Percentiles rank a stretch among this genome's conserved stretches.
Conservation (phyloP, 2,113 vertebrate genomes). For the Fukomys damarensis region DNA sequence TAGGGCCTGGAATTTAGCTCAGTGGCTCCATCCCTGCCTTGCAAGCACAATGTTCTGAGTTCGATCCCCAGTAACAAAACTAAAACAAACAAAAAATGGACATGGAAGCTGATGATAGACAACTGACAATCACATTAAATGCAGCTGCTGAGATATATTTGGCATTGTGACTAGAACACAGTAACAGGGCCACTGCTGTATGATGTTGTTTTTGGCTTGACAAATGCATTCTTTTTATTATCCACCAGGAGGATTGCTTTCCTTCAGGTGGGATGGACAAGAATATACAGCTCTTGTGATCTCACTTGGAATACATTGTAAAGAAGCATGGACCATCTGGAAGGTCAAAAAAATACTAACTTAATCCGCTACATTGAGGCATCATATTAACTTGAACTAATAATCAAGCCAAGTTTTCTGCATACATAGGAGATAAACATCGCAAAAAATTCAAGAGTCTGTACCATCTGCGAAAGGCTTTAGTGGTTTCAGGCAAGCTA, state of each 20-base stretch:
- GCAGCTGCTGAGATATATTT: background rate
- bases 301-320: background rate
- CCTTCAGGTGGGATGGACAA: background rate
- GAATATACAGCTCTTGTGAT: background rate
- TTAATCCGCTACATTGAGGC: background rate
- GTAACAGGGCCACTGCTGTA: background rate
- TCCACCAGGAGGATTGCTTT: background rate
- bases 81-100: background rate
- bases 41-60: too few relatives aligned
- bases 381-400: background rate
- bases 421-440: background rate
- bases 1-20: too few relatives aligned
- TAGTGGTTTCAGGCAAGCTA: background rate
- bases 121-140: background rate
- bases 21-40: too few relatives aligned
- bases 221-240: constrained; percentile 1
- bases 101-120: background rate
- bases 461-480: background rate
- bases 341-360: background rate
- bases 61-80: too few relatives aligned
- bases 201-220: background rate
- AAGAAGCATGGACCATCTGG: background rate
- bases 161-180: background rate
- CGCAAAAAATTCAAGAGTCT: background rate
- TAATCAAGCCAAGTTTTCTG: background rate